Evolutionary conservation across 1,140 invertebrate species (phyloP), one percentile per base, ranked within the genome.

Genomic region (Maniola jurtina): DNA sequence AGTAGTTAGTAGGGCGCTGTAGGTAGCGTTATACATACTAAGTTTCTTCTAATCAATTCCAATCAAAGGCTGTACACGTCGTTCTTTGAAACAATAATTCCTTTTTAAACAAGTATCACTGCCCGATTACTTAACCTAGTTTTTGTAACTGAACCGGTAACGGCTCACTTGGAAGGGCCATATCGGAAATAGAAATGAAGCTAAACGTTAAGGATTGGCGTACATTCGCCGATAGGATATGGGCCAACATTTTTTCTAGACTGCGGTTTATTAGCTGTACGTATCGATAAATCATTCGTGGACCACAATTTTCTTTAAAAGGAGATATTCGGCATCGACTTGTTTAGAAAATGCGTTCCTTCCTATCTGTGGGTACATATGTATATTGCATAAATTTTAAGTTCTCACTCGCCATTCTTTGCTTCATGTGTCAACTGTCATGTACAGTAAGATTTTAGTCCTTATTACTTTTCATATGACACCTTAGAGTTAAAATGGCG

Each of bases 31-130:
- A 40, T 15, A 40, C 36, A 15, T 55, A 55, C 9, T 9, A 34
- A 55, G 42, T 45, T 50, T 16, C 6, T 15, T 61, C 14, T 52
- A 45, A 48, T 61, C 45, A 50, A 47, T 33, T 52, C 45, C 45
- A 47, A 55, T 56, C 55, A 47, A 57, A 57, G 40, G 36, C 34
- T 33, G 40, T 16, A 57, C 14, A 48, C 45, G 36, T 42, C 45
- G 36, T 70, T 65, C 63, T 55, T 61, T 52, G 68, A 58, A 70
- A 64, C 56, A 67, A 67, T 58, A 63, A 64, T 54, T 71, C 64
- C 60, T 71, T 71, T 66, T 61, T 55, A 54, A 71, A 55, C 38
- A 16, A 71, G 55, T 62, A 52, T 52, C 35, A 13, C 62, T 61
- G 57, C 54, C 55, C 40, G 61, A 64, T 71, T 68, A 62, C 52